A percentile compares a stretch with the other conserved stretches of the same genome.
phyloP scores from a whole-genome alignment of 2,113 vertebrate genomes.

The Panthera tigris region DNA sequence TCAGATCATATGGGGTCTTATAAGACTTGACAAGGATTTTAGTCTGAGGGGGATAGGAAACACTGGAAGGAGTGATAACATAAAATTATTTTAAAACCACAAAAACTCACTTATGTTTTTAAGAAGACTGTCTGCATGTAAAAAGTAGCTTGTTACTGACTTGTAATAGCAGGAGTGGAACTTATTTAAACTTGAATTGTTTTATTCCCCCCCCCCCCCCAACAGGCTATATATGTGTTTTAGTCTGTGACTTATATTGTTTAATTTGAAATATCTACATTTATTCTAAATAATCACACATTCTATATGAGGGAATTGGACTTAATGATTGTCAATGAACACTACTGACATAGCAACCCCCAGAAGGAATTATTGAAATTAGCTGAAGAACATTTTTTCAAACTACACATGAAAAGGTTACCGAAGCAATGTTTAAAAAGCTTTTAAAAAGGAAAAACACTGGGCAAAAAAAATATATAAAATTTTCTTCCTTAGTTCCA shows the following conservation, averaged over 20 bases:
- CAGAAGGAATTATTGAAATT: background rate
- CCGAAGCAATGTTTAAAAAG: background rate
- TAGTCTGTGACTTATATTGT: background rate
- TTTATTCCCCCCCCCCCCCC: background rate
- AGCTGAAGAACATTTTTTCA: slow-evolving; percentile 10
- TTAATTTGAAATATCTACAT: slow-evolving; percentile 35
- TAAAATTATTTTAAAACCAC: background rate
- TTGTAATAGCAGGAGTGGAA: background rate
- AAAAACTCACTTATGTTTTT: background rate
- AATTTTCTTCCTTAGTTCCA: background rate
- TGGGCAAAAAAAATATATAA: background rate
- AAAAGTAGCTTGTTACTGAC: background rate
- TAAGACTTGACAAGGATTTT: background rate
- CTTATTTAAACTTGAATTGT: background rate
- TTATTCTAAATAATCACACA: background rate
- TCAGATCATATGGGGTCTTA: background rate
- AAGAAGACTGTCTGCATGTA: background rate
- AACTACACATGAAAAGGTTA: background rate
- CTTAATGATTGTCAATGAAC: background rate
- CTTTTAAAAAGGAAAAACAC: slow-evolving; percentile 30
- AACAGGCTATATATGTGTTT: background rate
- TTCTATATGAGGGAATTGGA: background rate
- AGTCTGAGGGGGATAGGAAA: background rate
- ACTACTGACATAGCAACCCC: background rate
- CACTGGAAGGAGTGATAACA: background rate